A percentile compares a stretch with the other conserved stretches of the same genome.
phyloP scores from a whole-genome alignment of 2,888 invertebrate species.

The Ichneumon xanthorius region DNA sequence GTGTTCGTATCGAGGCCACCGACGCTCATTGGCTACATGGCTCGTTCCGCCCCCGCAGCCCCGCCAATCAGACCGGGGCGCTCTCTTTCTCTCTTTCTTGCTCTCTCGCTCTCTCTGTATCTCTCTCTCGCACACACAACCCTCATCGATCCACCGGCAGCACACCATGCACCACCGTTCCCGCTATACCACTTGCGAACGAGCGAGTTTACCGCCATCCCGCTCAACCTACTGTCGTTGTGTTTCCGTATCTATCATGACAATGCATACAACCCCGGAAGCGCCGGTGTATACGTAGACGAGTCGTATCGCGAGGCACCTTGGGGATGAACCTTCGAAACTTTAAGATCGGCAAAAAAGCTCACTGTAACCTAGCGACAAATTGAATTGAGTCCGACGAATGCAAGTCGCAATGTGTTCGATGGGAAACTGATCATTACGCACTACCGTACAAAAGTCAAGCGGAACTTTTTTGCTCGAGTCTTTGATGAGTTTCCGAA shows the following conservation, averaged over 20 bases:
- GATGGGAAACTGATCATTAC: no score
- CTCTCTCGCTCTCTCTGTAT: neutral
- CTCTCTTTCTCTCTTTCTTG: constrained; percentile 64
- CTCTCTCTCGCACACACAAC: constrained; percentile 31
- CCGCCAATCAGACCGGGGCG: constrained; percentile 83
- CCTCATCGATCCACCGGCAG: constrained; percentile 61
- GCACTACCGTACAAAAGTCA: neutral
- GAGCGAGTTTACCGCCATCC: constrained; percentile 40
- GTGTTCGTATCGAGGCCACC: constrained; percentile 79
- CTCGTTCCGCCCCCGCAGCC: constrained; percentile 82
- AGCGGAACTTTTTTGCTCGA: neutral
- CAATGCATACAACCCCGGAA: constrained; percentile 55
- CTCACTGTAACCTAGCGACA: neutral
- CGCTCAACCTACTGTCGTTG: constrained; percentile 53
- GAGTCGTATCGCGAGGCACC: neutral
- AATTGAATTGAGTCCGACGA: neutral
- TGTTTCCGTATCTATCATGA: constrained; percentile 75
- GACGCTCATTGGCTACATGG: constrained; percentile 82
- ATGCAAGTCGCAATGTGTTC: neutral
- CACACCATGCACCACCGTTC: constrained; percentile 56
- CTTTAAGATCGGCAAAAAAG: neutral
- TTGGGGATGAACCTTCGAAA: neutral
- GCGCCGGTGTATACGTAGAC: constrained; percentile 31
- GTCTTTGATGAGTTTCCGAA: neutral
- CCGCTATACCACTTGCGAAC: constrained; percentile 25